A percentile compares a stretch with the other conserved stretches of the same genome.
Evolutionary conservation across 2,113 vertebrate genomes (phyloP).

Genomic region (Tringa solitaria): DNA sequence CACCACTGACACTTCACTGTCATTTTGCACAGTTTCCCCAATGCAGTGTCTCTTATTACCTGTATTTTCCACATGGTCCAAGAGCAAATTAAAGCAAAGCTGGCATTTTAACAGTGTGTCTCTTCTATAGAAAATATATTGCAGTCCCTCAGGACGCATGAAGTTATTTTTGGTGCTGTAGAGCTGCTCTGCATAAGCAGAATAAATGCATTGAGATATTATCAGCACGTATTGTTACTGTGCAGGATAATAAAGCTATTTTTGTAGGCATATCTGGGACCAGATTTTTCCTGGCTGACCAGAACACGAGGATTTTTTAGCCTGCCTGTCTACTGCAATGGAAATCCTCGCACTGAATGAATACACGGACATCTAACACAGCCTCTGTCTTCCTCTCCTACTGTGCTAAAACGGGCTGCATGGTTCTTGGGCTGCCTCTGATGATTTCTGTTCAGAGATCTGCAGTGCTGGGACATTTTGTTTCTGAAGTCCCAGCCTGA

Average conservation of each 20-base stretch:
- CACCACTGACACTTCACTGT: background rate
- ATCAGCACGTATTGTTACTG: constrained; percentile 34
- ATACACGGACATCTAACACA: background rate
- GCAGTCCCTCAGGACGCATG: constrained; percentile 27
- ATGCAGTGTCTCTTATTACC: background rate
- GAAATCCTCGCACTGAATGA: background rate
- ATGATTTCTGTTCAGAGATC: background rate
- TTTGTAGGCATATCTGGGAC: background rate
- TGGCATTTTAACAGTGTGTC: background rate
- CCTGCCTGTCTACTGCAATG: background rate
- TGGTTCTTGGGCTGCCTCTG: background rate
- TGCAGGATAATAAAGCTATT: constrained; percentile 57
- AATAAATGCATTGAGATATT: constrained; percentile 42
- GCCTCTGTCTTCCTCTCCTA: background rate
- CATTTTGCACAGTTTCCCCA: background rate
- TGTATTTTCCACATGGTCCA: constrained; percentile 2
- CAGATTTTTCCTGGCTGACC: constrained; percentile 21
- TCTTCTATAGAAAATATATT: constrained; percentile 28
- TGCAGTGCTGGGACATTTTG: background rate
- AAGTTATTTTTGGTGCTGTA: constrained; percentile 52
- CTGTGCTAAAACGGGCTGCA: background rate
- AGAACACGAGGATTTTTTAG: background rate
- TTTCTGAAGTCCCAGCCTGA: background rate
- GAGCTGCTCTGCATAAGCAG: constrained; percentile 55
- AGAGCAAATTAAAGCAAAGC: constrained; percentile 46